These are phyloP conservation scores for Dolichopus griseipennis DNA, from an alignment of 2,888 invertebrate species.

Conservation along the genomic window DNA sequence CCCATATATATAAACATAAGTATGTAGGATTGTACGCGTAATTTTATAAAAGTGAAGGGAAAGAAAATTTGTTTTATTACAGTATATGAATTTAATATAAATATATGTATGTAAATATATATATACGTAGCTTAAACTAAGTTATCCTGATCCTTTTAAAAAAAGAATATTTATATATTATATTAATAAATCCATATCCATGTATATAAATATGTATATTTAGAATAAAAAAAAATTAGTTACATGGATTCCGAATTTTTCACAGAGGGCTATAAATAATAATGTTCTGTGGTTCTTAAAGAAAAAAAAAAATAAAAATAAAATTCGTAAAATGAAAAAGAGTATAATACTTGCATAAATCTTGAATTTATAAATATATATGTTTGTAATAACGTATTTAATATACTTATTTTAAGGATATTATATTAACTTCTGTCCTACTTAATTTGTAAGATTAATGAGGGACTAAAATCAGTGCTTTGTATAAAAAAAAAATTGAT, in stretches of 20 bases:
- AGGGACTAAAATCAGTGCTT: not conserved
- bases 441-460: conserved; percentile 6
- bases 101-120: too few relatives aligned
- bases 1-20: too few relatives aligned
- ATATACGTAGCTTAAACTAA: not conserved
- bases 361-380: not conserved
- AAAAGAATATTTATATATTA: not conserved
- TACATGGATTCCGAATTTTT: not conserved
- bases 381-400: not conserved
- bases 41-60: too few relatives aligned
- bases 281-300: not conserved
- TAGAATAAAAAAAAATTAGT: not conserved
- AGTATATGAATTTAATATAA: too few relatives aligned
- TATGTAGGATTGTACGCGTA: too few relatives aligned
- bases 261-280: not conserved
- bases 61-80: too few relatives aligned
- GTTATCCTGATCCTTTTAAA: not conserved
- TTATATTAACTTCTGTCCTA: conserved; percentile 4
- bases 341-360: too few relatives aligned
- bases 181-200: not conserved
- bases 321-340: too few relatives aligned
- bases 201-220: not conserved
- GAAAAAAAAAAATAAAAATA: not conserved
- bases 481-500: not conserved
- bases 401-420: not conserved